phyloP scores from a whole-genome alignment of 2,113 vertebrate genomes.

The Podiceps cristatus region DNA sequence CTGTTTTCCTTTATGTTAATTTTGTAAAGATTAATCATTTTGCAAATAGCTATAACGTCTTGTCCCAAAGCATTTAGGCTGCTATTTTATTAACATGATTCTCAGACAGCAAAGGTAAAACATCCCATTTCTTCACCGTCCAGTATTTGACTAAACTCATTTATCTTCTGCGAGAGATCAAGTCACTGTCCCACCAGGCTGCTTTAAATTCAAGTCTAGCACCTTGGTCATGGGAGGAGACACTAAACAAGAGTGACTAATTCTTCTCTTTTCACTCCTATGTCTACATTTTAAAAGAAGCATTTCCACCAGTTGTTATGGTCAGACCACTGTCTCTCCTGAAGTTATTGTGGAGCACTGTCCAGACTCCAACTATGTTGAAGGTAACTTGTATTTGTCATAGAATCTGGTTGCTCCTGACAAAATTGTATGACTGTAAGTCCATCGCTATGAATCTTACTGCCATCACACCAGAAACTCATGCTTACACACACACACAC shows the following conservation, averaged over 20 bases:
- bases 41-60: neutral
- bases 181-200: neutral
- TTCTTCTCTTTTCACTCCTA: neutral
- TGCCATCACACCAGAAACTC: neutral
- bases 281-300: neutral
- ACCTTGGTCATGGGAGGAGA: neutral
- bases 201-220: neutral
- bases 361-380: fast-evolving
- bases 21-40: neutral
- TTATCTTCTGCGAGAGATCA: neutral
- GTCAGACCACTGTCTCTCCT: neutral
- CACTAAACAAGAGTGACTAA: neutral
- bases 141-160: neutral
- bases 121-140: neutral
- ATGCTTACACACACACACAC: neutral
- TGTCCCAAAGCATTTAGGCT: neutral
- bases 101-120: neutral
- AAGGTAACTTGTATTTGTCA: neutral
- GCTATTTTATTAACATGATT: neutral
- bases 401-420: neutral
- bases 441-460: fast-evolving
- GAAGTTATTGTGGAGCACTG: neutral
- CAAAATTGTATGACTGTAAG: neutral
- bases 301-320: neutral
- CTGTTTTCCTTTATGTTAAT: neutral